phyloP scores from a whole-genome alignment of 30 jellyfish, hydroid and myxozoan genomes.

The Turritopsis dohrnii region DNA sequence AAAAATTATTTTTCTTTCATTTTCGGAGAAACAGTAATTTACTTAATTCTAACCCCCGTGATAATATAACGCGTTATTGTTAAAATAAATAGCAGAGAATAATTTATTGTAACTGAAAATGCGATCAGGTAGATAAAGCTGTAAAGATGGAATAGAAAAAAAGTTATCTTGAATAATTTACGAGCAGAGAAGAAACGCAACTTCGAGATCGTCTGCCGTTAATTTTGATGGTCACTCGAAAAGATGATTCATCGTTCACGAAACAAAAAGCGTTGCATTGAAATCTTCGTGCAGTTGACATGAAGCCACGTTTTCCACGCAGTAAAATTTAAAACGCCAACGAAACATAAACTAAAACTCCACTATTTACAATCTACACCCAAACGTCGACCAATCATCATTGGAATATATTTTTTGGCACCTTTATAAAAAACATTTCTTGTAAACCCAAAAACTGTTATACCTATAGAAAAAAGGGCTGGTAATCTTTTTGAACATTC shows the following conservation, averaged over 20 bases:
- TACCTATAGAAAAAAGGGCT: background rate
- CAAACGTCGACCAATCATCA: background rate
- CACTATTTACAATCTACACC: background rate
- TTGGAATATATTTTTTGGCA: background rate
- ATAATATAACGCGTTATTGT: constrained; percentile 4
- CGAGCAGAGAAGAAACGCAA: constrained; percentile 2
- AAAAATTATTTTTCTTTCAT: background rate
- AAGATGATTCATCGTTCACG: background rate
- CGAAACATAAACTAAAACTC: background rate
- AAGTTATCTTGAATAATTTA: background rate
- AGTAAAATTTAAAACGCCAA: background rate
- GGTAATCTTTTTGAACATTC: background rate
- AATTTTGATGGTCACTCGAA: background rate
- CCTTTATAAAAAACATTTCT: background rate
- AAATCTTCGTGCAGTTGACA: background rate
- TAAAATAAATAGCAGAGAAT: constrained; percentile 7
- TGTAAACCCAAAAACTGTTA: background rate
- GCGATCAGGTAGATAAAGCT: constrained; percentile 16
- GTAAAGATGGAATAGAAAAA: constrained; percentile 5
- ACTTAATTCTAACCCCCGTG: constrained; percentile 3
- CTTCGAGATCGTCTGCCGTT: background rate
- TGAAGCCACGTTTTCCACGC: background rate
- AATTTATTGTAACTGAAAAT: background rate
- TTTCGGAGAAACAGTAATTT: background rate
- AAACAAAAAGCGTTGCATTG: background rate